These are phyloP conservation scores for Lepeophtheirus salmonis DNA, from an alignment of 1,140 invertebrate genomes.

Conservation along the genomic window DNA sequence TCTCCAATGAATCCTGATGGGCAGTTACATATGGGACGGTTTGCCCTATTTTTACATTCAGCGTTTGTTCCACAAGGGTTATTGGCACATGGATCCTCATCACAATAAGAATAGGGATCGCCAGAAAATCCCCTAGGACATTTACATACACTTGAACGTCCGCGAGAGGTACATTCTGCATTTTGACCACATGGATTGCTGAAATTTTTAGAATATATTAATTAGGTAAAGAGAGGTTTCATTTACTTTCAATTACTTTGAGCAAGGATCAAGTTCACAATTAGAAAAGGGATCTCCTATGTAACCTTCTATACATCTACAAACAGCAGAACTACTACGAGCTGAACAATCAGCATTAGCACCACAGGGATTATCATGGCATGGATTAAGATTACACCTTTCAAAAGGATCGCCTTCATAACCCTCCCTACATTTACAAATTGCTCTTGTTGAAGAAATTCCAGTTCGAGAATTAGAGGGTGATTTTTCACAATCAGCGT, in stretches of 20 bases:
- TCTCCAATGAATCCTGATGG: conserved; percentile 38
- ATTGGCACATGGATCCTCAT: conserved; percentile 22
- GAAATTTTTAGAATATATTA: too few species aligned
- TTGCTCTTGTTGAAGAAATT: conserved; percentile 26
- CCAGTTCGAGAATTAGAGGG: neutral
- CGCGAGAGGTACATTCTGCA: conserved; percentile 29
- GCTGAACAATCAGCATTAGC: conserved; percentile 30
- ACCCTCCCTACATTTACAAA: conserved; percentile 25
- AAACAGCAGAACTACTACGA: conserved; percentile 25
- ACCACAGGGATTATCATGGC: conserved; percentile 25
- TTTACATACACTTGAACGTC: conserved; percentile 26
- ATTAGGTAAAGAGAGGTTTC: too few species aligned
- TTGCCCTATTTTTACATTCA: conserved; percentile 25
- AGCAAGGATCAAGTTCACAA: too few species aligned
- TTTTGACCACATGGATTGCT: conserved; percentile 29
- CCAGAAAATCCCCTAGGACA: conserved; percentile 39
- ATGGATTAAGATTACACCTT: conserved; percentile 22
- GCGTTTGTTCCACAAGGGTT: conserved; percentile 25
- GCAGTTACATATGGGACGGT: neutral
- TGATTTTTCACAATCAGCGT: conserved; percentile 27
- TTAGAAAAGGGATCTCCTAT: too few species aligned
- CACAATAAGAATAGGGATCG: conserved; percentile 44
- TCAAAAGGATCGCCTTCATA: conserved; percentile 24
- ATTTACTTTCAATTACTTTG: too few species aligned
- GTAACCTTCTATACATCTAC: conserved; percentile 26